A percentile compares a stretch with the other conserved stretches of the same genome.
phyloP scores from a whole-genome alignment of 1,140 invertebrate species.

The Zaprionus nigranus region DNA sequence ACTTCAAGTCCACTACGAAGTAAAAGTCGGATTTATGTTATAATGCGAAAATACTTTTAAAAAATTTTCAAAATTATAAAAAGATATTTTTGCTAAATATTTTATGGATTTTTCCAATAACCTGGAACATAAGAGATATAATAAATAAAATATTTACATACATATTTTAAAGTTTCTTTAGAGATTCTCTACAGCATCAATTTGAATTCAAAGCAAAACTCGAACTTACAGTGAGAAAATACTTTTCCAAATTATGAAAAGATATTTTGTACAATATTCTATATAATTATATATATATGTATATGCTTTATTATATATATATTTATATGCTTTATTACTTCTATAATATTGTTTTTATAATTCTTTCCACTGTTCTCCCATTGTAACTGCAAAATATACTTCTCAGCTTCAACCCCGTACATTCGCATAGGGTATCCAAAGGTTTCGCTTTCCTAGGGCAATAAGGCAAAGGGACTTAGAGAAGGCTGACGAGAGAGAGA shows the following conservation, averaged over 20 bases:
- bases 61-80: no score
- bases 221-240: background rate
- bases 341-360: background rate
- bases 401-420: background rate
- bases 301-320: background rate
- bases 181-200: no score
- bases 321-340: no score
- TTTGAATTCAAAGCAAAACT: background rate
- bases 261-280: background rate
- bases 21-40: no score
- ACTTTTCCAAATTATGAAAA: background rate
- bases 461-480: background rate
- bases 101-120: no score
- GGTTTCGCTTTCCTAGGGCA: slow-evolving; percentile 2
- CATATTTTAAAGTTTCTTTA: no score
- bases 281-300: background rate
- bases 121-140: no score
- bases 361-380: background rate
- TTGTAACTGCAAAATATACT: background rate
- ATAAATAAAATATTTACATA: no score
- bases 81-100: no score
- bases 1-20: no score
- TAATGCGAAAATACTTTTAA: no score
- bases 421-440: slow-evolving; percentile 8
- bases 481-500: background rate